Evolutionary conservation across 2,797 vertebrate genomes (phyloP).

Genomic region (Muscicapa comitata): DNA sequence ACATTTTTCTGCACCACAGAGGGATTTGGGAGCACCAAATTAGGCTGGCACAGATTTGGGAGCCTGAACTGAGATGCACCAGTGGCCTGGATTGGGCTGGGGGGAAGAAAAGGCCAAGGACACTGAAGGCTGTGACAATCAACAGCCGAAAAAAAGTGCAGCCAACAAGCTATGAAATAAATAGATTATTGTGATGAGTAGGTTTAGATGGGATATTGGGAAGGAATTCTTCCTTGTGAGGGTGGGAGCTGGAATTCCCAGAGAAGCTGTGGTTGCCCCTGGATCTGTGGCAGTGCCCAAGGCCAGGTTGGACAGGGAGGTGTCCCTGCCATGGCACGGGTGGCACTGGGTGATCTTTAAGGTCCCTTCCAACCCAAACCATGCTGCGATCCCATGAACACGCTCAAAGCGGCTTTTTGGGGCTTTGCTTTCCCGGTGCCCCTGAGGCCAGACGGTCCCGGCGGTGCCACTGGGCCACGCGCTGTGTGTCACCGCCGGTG

Average conservation of each 20-base stretch:
- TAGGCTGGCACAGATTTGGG: not conserved
- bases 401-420: accelerated
- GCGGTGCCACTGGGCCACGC: accelerated
- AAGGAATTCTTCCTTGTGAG: not conserved
- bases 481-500: not conserved
- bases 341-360: not conserved
- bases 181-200: accelerated
- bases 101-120: not conserved
- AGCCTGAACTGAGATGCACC: not conserved
- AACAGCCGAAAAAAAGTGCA: accelerated
- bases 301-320: accelerated
- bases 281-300: not conserved
- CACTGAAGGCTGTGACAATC: accelerated
- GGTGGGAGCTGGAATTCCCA: not conserved
- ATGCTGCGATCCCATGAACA: accelerated
- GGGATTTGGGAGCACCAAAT: not conserved
- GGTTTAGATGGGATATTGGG: not conserved
- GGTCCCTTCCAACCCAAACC: not conserved
- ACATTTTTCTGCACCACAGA: accelerated
- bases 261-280: not conserved
- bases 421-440: not conserved
- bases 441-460: accelerated
- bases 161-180: accelerated
- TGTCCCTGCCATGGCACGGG: not conserved
- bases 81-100: accelerated